A percentile compares a stretch with the other conserved stretches of the same genome.
Conservation (phyloP, 2,113 vertebrate genomes). For the Bothrops jararaca region DNA sequence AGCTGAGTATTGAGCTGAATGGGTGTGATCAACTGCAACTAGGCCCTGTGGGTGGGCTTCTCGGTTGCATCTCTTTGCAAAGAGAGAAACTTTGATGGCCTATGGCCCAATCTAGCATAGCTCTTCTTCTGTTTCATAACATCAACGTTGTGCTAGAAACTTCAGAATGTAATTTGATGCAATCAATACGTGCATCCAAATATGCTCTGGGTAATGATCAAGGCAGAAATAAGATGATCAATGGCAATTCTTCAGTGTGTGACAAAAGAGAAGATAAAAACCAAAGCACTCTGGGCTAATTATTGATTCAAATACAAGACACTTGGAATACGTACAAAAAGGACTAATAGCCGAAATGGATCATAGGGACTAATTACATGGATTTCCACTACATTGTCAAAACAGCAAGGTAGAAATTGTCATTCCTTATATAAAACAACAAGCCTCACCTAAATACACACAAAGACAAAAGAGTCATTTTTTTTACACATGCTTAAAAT, state of each 20-base stretch:
- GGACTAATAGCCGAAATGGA: neutral
- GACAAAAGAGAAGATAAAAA: neutral
- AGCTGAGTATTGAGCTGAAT: neutral
- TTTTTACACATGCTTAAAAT: neutral
- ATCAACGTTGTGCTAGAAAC: neutral
- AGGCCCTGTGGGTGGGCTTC: neutral
- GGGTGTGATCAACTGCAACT: neutral
- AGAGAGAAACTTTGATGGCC: neutral
- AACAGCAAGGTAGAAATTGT: neutral
- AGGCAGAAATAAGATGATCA: neutral
- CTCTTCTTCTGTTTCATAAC: neutral
- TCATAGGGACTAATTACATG: conserved; percentile 25
- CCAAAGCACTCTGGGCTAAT: neutral
- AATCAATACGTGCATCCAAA: neutral
- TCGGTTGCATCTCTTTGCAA: neutral
- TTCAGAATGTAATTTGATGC: neutral
- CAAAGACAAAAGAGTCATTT: neutral
- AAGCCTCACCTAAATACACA: neutral
- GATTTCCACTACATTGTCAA: conserved; percentile 28
- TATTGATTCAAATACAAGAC: neutral
- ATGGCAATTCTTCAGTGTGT: neutral
- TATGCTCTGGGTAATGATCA: neutral
- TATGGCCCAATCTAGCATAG: too few species aligned
- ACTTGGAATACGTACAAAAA: neutral
- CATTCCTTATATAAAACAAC: conserved; percentile 18